Evolutionary conservation across 2,888 invertebrate species (phyloP).

Genomic region (Meteorus cinctellus): DNA sequence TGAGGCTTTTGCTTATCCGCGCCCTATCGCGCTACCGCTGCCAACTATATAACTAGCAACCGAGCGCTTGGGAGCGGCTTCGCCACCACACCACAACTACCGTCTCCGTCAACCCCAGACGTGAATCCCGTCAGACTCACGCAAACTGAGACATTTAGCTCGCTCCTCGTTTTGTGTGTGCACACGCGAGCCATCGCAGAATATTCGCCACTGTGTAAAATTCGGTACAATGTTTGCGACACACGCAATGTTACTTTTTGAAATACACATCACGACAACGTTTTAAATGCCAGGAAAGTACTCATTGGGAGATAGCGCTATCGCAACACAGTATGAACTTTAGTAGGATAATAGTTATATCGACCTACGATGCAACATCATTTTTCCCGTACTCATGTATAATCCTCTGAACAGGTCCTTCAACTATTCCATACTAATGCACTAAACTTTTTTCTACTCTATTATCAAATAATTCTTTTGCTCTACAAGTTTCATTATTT

Average conservation of each 20-base stretch:
- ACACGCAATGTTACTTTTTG: background rate
- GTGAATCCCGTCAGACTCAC: constrained; percentile 56
- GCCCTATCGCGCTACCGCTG: constrained; percentile 24
- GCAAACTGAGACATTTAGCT: constrained; percentile 48
- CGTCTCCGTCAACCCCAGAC: constrained; percentile 57
- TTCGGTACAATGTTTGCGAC: constrained; percentile 15
- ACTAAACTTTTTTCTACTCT: too few relatives aligned
- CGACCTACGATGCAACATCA: too few relatives aligned
- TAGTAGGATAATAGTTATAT: too few relatives aligned
- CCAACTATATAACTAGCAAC: constrained; percentile 3
- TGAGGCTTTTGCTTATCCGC: constrained; percentile 32
- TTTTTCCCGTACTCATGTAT: too few relatives aligned
- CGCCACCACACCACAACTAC: background rate
- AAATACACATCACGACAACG: background rate
- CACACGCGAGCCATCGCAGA: constrained; percentile 37
- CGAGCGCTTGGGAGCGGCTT: constrained; percentile 1
- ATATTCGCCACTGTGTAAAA: constrained; percentile 24
- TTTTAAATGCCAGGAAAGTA: background rate
- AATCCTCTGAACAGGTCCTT: too few relatives aligned
- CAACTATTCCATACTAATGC: too few relatives aligned
- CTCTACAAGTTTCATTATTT: too few relatives aligned
- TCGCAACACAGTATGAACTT: too few relatives aligned
- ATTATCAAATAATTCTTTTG: too few relatives aligned
- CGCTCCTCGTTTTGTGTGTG: constrained; percentile 7
- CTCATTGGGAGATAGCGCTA: background rate